These are phyloP conservation scores for Raillietiella orientalis DNA, from an alignment of 2,888 invertebrate genomes.

Conservation along the genomic window DNA sequence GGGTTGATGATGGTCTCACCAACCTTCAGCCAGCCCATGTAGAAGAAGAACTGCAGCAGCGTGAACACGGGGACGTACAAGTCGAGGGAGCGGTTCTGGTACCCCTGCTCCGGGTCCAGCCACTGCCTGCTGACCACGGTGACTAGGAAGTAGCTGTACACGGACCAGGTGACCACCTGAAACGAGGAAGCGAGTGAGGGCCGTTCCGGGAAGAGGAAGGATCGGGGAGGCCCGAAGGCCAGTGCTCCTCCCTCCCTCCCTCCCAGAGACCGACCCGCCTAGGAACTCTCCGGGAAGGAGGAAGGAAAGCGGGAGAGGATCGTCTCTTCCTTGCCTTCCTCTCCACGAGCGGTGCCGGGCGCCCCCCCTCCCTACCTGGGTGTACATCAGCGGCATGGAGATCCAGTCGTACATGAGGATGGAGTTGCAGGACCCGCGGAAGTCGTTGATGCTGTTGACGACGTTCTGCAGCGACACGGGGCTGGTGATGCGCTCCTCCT, in stretches of 20 bases:
- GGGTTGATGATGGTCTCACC: slow-evolving; percentile 14
- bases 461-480: slow-evolving; percentile 78
- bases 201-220: too few species aligned
- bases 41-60: slow-evolving; percentile 7
- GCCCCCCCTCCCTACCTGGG: too few species aligned
- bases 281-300: too few species aligned
- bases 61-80: slow-evolving; percentile 7
- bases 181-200: slow-evolving; percentile 9
- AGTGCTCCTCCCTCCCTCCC: too few species aligned
- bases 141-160: slow-evolving; percentile 67
- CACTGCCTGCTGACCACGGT: slow-evolving; percentile 62
- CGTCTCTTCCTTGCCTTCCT: too few species aligned
- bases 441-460: slow-evolving; percentile 53
- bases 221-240: too few species aligned
- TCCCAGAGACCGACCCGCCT: too few species aligned
- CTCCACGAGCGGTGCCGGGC: too few species aligned
- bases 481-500: slow-evolving; percentile 56
- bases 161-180: slow-evolving; percentile 65
- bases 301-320: too few species aligned
- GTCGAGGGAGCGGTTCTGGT: slow-evolving; percentile 5
- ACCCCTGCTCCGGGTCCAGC: too few species aligned
- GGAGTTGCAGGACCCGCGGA: slow-evolving; percentile 36
- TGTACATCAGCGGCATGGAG: slow-evolving; percentile 49
- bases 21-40: slow-evolving; percentile 9
- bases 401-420: slow-evolving; percentile 34